Evolutionary conservation across 2,888 invertebrate species (phyloP).

Genomic region (Aleiodes testaceus): DNA sequence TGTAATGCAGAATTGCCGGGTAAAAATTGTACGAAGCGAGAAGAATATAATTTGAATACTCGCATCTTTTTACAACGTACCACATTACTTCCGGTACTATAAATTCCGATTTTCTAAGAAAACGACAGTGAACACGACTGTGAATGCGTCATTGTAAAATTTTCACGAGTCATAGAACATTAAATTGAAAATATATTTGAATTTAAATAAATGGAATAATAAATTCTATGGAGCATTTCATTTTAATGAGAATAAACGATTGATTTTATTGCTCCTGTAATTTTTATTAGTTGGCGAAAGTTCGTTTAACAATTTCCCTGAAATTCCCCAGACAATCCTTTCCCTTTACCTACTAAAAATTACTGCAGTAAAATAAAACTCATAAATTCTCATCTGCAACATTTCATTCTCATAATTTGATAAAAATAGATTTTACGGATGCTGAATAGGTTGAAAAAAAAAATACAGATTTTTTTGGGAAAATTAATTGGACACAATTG

Average conservation of each 20-base stretch:
- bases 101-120: conserved; percentile 14
- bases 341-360: no score
- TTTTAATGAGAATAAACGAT: no score
- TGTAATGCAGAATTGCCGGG: background rate
- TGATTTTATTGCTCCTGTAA: no score
- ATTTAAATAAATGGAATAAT: background rate
- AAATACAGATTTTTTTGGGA: conserved; percentile 4
- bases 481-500: conserved; percentile 40
- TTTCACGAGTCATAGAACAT: conserved; percentile 11
- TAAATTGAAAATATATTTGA: conserved; percentile 9
- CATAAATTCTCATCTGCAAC: no score
- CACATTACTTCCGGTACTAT: conserved; percentile 21
- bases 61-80: conserved; percentile 11
- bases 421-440: conserved; percentile 1
- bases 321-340: no score
- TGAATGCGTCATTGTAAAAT: conserved; percentile 13
- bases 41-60: conserved; percentile 21
- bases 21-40: conserved; percentile 2
- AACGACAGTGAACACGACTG: background rate
- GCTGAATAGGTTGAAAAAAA: background rate
- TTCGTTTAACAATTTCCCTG: no score
- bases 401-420: background rate
- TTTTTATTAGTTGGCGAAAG: no score
- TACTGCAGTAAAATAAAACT: no score
- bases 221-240: background rate